Conservation (phyloP, 2,113 vertebrate genomes). For the Dromiciops gliroides region DNA sequence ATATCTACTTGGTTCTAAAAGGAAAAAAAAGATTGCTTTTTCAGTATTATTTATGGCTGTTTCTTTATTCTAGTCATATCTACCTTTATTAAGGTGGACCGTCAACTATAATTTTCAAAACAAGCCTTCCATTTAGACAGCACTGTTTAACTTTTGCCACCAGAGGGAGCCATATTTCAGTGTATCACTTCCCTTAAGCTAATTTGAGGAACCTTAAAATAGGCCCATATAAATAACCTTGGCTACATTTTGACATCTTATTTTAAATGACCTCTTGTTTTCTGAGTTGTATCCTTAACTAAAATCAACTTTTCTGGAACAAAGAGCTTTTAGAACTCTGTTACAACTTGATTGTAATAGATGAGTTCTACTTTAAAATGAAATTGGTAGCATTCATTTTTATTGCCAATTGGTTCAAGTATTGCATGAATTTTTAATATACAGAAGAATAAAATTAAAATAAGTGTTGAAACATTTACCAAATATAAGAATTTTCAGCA, state of each 20-base stretch:
- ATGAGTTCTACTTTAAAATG: conserved; percentile 42
- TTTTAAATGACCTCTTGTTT: conserved; percentile 8
- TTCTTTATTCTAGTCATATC: background rate
- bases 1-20: conserved; percentile 93
- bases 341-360: conserved; percentile 1
- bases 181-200: conserved; percentile 39
- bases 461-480: conserved; percentile 23
- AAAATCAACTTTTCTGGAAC: background rate
- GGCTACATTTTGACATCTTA: conserved; percentile 18
- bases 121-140: background rate
- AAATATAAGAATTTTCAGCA: background rate
- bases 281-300: background rate
- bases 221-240: conserved; percentile 19
- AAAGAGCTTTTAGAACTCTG: background rate
- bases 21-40: conserved; percentile 34
- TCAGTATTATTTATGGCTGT: background rate
- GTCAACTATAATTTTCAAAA: conserved; percentile 20
- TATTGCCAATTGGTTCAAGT: conserved; percentile 9
- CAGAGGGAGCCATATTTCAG: conserved; percentile 56
- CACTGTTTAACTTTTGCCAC: conserved; percentile 41
- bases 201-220: conserved; percentile 23
- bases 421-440: conserved; percentile 30
- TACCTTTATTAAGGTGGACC: background rate
- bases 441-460: conserved; percentile 26
- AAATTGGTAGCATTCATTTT: background rate